Evolutionary conservation across 2,797 vertebrate genomes (phyloP).

Genomic region (Myotis planiceps): DNA sequence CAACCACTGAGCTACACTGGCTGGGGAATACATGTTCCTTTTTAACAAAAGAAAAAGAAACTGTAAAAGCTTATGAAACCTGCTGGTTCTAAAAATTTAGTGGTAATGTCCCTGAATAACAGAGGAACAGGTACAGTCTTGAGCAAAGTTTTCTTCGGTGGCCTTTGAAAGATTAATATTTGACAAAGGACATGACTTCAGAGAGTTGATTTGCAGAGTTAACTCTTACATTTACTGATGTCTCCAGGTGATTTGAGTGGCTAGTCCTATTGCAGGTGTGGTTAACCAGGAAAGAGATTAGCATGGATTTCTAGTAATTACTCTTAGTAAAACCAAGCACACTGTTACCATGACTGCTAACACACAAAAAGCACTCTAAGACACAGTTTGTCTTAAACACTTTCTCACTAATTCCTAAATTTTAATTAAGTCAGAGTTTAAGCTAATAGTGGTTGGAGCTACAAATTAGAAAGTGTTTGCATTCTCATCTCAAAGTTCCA

Average conservation of each 20-base stretch:
- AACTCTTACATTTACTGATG: not conserved
- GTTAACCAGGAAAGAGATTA: conserved; percentile 40
- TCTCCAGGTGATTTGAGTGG: conserved; percentile 44
- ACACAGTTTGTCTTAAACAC: not conserved
- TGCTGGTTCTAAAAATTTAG: conserved; percentile 11
- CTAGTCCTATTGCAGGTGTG: not conserved
- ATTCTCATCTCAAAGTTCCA: not conserved
- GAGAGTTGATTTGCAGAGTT: conserved; percentile 31
- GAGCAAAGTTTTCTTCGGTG: conserved; percentile 22
- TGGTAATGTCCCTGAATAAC: not conserved
- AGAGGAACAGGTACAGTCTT: not conserved
- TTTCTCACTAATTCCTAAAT: not conserved
- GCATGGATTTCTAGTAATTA: conserved; percentile 44
- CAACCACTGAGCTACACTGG: too few species aligned
- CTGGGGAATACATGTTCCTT: conserved; percentile 7
- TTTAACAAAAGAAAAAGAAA: conserved; percentile 42
- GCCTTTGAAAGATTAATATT: conserved; percentile 24
- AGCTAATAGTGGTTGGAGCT: not conserved
- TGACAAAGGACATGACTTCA: conserved; percentile 24
- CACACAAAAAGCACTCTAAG: not conserved
- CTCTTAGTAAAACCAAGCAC: conserved; percentile 32
- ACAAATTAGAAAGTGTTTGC: not conserved
- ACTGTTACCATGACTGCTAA: conserved; percentile 11
- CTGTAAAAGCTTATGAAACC: not conserved
- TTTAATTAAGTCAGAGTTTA: conserved; percentile 13